Evolutionary conservation across 2,888 invertebrate genomes (phyloP), one percentile per base, ranked within the genome.

Genomic region (Physocephala rufipes): DNA sequence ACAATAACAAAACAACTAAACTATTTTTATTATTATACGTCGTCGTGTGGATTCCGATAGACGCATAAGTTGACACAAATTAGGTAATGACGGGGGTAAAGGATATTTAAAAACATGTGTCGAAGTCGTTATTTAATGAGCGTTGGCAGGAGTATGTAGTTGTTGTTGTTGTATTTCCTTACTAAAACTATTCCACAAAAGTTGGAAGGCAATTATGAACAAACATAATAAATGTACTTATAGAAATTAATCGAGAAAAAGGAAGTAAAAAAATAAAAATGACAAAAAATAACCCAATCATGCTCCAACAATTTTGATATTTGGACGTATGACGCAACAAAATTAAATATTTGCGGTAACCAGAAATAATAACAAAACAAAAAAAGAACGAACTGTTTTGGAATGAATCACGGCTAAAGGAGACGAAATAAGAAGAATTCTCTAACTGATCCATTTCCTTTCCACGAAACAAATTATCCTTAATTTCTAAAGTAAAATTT

Each of bases 241-340:
- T n/a, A n/a, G n/a, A n/a, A n/a, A n/a, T n/a, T n/a, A n/a, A n/a
- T n/a, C n/a, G n/a, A 12, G 59, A 16, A 19, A 19, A 19, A 26
- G 36, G 59, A 19, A 24, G 19, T n/a, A 24, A 21, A 15, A n/a
- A n/a, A n/a, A n/a, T n/a, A n/a, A n/a, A n/a, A n/a, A n/a, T n/a
- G n/a, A n/a, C n/a, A n/a, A n/a, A n/a, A n/a, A n/a, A n/a, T n/a
- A n/a, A n/a, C n/a, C n/a, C n/a, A n/a, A n/a, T n/a, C 19, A 9
- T 21, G n/a, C 53, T 2, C 21, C 21, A 19, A 21, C 53, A 21
- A 53, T 53, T 19, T 53, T 53, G 67, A 67, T 59, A 67, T 59
- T 67, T 67, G 58, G 69, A 69, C 62, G 62, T 69, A 24, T 30
- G 5, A 36, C 13, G 67, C 47, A 68, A 28, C 49, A 64, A 63